Evolutionary conservation across 2,797 vertebrate species (phyloP).

Genomic region (Nyctalus aviator): DNA sequence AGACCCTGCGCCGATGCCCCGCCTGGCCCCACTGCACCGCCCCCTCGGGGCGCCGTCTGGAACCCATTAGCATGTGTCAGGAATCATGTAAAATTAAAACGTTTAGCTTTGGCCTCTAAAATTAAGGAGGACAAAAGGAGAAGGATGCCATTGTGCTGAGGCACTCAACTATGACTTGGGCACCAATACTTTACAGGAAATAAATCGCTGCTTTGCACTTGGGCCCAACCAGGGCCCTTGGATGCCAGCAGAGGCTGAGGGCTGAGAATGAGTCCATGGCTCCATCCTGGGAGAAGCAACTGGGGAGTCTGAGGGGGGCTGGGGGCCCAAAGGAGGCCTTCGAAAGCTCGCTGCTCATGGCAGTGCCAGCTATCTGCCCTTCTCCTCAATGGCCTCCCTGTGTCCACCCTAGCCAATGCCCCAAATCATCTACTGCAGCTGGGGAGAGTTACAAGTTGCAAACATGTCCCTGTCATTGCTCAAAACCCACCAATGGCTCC

Average conservation of each 20-base stretch:
- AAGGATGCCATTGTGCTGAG: constrained; percentile 81
- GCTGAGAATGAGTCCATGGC: not conserved
- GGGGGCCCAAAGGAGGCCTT: not conserved
- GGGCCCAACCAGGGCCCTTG: not conserved
- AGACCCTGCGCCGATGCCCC: constrained; percentile 93
- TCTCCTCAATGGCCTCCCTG: not conserved
- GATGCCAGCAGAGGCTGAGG: not conserved
- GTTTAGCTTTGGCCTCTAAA: constrained; percentile 87
- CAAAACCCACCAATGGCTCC: not conserved
- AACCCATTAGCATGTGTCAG: constrained; percentile 88
- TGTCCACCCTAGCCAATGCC: not conserved
- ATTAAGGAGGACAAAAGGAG: constrained; percentile 84
- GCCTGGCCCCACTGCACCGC: constrained; percentile 85
- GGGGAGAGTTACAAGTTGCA: not conserved
- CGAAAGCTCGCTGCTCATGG: not conserved
- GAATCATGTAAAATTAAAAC: constrained; percentile 89
- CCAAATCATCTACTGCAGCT: not conserved
- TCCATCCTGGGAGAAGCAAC: not conserved
- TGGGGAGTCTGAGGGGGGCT: not conserved
- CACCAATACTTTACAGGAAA: constrained; percentile 50
- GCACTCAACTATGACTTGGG: constrained; percentile 50
- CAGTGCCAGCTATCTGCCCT: not conserved
- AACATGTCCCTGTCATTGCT: not conserved
- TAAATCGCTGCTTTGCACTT: constrained; percentile 32
- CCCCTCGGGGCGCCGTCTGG: constrained; percentile 80